Conservation (phyloP, 2,888 invertebrate genomes). For the Gonocerus acuteangulatus region DNA sequence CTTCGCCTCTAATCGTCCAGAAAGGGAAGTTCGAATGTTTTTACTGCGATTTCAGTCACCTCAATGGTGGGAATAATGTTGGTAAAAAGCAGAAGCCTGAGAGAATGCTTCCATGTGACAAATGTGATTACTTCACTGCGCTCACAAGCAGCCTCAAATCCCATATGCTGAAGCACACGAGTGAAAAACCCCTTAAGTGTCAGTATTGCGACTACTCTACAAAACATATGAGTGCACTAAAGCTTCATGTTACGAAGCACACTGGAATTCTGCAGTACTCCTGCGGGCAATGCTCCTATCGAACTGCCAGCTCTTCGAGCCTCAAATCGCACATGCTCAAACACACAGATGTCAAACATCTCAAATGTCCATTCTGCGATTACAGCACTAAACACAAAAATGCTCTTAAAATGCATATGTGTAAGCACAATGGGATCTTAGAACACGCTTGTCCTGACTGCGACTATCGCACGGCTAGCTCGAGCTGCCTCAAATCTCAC, state of each 20-base stretch:
- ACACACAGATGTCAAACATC: constrained; percentile 15
- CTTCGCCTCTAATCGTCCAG: not conserved
- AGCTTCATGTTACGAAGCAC: constrained; percentile 10
- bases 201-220: constrained; percentile 14
- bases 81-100: constrained; percentile 7
- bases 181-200: constrained; percentile 11
- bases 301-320: constrained; percentile 6
- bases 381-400: constrained; percentile 12
- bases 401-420: constrained; percentile 9
- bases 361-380: constrained; percentile 19
- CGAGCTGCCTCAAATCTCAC: constrained; percentile 19
- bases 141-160: constrained; percentile 14
- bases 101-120: constrained; percentile 1
- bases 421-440: constrained; percentile 16
- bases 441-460: constrained; percentile 16
- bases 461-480: constrained; percentile 16
- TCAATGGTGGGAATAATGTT: not conserved
- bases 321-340: constrained; percentile 18
- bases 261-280: constrained; percentile 9
- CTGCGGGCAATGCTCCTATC: constrained; percentile 10
- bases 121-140: constrained; percentile 17
- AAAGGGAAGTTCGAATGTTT: constrained; percentile 8
- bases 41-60: constrained; percentile 7
- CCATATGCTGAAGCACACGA: constrained; percentile 16
- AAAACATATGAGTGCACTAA: constrained; percentile 11